A percentile compares a stretch with the other conserved stretches of the same genome.
phyloP scores from a whole-genome alignment of 2,888 invertebrate species.

The Athalia rosae region DNA sequence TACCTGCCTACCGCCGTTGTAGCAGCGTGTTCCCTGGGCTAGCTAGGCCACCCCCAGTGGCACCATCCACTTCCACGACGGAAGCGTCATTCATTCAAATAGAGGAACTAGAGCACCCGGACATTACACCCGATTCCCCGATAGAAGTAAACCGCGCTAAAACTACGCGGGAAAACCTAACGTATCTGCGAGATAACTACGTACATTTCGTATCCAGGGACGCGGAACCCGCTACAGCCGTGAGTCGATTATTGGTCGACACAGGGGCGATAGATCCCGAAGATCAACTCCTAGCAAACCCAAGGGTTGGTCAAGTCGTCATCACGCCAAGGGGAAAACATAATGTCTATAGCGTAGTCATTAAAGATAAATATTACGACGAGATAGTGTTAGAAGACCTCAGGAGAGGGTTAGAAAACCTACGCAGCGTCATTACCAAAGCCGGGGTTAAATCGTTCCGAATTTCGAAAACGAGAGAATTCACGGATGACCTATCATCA shows the following conservation, averaged over 20 bases:
- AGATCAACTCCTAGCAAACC: slow-evolving; percentile 18
- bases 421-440: not conserved
- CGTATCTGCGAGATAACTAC: slow-evolving; percentile 26
- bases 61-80: no score
- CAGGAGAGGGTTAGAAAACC: not conserved
- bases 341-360: slow-evolving; percentile 33
- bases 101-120: no score
- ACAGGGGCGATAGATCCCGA: slow-evolving; percentile 28
- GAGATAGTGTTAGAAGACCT: not conserved
- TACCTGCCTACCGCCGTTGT: no score
- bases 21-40: no score
- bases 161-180: slow-evolving; percentile 7
- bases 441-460: no score
- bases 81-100: no score
- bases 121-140: no score
- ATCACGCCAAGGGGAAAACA: slow-evolving; percentile 23
- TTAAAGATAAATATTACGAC: slow-evolving; percentile 40
- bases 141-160: no score
- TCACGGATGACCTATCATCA: slow-evolving; percentile 23
- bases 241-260: slow-evolving; percentile 31
- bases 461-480: slow-evolving; percentile 43
- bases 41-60: no score
- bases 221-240: slow-evolving; percentile 15
- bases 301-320: slow-evolving; percentile 23
- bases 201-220: slow-evolving; percentile 40